Conservation (phyloP, 1,140 invertebrate species). For the Callitettix versicolor region DNA sequence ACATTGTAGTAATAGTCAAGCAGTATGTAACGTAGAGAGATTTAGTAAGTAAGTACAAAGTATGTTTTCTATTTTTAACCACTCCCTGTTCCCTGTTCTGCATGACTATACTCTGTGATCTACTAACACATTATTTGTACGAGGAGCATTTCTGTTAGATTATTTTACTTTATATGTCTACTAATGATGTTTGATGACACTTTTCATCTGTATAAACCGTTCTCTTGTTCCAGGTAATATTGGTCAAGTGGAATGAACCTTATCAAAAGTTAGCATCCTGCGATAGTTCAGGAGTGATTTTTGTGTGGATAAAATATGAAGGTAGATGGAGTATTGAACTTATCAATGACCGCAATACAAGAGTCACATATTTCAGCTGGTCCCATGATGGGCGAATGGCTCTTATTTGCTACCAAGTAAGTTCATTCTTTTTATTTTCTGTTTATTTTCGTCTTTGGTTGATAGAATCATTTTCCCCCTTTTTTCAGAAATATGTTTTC, state of each 20-base stretch:
- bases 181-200: too few relatives aligned
- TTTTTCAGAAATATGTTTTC: too few relatives aligned
- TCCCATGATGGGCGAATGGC: constrained; percentile 97
- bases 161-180: too few relatives aligned
- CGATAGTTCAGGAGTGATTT: constrained; percentile 95
- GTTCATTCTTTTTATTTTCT: neutral
- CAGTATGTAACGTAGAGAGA: too few relatives aligned
- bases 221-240: constrained; percentile 66
- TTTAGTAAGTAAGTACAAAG: too few relatives aligned
- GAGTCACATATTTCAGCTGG: constrained; percentile 96
- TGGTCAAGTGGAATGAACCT: constrained; percentile 97
- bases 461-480: neutral
- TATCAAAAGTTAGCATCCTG: constrained; percentile 97
- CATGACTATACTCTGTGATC: too few relatives aligned
- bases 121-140: too few relatives aligned
- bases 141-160: too few relatives aligned
- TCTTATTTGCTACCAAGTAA: constrained; percentile 90
- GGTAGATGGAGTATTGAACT: constrained; percentile 97
- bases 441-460: neutral
- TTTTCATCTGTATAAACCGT: too few relatives aligned
- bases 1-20: too few relatives aligned
- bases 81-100: too few relatives aligned
- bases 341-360: constrained; percentile 94
- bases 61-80: too few relatives aligned
- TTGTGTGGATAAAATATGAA: constrained; percentile 99